Conservation (phyloP, 2,113 vertebrate genomes). For the Clarias macrocephalus region DNA sequence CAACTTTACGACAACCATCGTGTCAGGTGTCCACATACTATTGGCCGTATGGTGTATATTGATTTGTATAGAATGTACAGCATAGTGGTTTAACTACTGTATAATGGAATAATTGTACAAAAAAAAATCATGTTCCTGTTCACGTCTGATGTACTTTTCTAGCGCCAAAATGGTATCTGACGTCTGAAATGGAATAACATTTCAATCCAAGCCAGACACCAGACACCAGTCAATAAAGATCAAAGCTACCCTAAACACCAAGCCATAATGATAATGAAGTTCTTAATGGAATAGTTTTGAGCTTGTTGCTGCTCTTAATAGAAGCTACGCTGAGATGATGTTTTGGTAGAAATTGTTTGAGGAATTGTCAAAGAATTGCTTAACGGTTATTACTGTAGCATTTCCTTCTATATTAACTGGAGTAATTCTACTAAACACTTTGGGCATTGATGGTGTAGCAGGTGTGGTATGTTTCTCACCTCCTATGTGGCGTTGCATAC, state of each 20-base stretch:
- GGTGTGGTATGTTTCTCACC: too few species aligned
- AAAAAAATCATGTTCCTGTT: too few species aligned
- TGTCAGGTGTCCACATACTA: not conserved
- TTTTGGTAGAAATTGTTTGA: not conserved
- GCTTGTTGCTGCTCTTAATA: not conserved
- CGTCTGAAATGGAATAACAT: not conserved
- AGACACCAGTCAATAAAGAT: not conserved
- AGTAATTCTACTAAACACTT: not conserved
- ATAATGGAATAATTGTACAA: too few species aligned
- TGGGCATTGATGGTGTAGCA: too few species aligned
- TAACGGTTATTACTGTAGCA: too few species aligned
- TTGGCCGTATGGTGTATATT: not conserved
- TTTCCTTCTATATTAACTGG: not conserved
- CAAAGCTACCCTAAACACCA: not conserved
- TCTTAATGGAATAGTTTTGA: not conserved
- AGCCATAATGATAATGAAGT: not conserved
- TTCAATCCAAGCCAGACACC: not conserved
- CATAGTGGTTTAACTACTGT: too few species aligned
- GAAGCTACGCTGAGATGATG: not conserved
- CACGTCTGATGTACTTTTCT: not conserved
- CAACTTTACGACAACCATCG: not conserved
- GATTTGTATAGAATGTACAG: not conserved
- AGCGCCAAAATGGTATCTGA: not conserved
- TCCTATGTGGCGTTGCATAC: too few species aligned
- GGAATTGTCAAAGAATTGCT: too few species aligned